Base-by-base conservation (phyloP, 2,888 invertebrate genomes). In the Torymus aiolomorphi region DNA sequence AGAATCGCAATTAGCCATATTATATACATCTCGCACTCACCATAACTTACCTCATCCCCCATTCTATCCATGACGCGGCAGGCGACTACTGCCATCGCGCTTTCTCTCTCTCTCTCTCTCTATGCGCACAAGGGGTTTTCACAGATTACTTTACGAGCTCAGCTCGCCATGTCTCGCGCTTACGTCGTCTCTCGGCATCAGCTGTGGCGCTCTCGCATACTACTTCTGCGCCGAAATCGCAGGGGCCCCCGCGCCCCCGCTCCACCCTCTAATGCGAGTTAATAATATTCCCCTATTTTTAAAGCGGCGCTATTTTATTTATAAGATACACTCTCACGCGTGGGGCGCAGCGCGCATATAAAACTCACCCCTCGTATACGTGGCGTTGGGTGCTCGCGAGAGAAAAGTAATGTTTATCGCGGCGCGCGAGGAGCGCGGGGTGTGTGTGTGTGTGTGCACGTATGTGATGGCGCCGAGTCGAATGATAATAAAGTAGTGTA, bases 231-330 rank as follows among this genome's bases (percentile, higher is more conserved):
- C 31, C 5, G 5, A 31, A 31, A 31, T 31, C 31, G 31, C 31
- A 31, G 31, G 31, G 31, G 31, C 5, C 5, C 5, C 31, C 31
- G 0, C 31, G 0, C 5, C 31, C 31, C 3, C 31, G 31, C 31
- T 31, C 31, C 31, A 85, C 83, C 85, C 87, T 87, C 86, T 88
- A 88, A 88, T 88, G 87, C 85, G 86, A 88, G 88, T 88, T 88
- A 88, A 88, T 88, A 88, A 88, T 88, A 87, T 88, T 86, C 86
- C 87, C 88, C 86, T 85, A 85, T 86, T 87, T 87, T 86, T 87
- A 84, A 85, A 85, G 85, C 84, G 82, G 83, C 85, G 83, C 86
- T 88, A 86, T 86, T 86, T 88, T 88, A 88, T 88, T 88, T 87
- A 87, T 85, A 86, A 85, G 86, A 82, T 81, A 80, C 80, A 77